Percentiles rank a stretch among this genome's conserved stretches.
phyloP scores from a whole-genome alignment of 2,113 vertebrate species.

The Irena cyanogastra region DNA sequence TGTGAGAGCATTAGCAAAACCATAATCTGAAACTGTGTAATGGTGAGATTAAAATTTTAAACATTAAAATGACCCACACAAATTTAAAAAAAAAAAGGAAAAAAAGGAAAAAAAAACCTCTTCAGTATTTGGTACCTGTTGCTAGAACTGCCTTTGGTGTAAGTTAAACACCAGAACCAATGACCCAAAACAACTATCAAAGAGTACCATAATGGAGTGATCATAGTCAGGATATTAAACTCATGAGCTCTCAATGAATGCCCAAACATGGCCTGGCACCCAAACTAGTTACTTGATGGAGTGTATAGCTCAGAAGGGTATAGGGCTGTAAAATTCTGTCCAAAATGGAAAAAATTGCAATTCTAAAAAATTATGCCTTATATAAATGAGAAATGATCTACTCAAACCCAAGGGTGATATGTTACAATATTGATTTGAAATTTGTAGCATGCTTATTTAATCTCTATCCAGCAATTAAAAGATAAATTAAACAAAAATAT shows the following conservation, averaged over 20 bases:
- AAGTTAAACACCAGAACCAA: neutral
- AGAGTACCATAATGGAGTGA: accelerated
- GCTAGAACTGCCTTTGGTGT: neutral
- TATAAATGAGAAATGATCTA: neutral
- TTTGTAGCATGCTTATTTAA: neutral
- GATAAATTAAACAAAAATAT: neutral
- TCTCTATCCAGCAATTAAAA: neutral
- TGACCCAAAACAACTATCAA: neutral
- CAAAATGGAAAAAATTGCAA: neutral
- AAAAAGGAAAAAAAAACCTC: accelerated
- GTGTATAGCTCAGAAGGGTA: neutral
- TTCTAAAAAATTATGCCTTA: neutral
- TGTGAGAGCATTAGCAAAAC: neutral
- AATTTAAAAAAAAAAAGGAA: neutral
- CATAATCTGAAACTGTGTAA: neutral
- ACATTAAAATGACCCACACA: neutral
- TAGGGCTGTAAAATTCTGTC: neutral
- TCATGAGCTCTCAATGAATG: neutral
- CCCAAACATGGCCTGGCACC: neutral
- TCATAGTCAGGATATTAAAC: neutral
- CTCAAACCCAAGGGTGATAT: neutral
- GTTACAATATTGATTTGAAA: neutral
- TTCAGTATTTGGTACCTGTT: neutral
- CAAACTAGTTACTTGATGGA: neutral
- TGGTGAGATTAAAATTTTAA: neutral